Base-by-base conservation (phyloP, 2,113 vertebrate species). In the Poeciliopsis prolifica region DNA sequence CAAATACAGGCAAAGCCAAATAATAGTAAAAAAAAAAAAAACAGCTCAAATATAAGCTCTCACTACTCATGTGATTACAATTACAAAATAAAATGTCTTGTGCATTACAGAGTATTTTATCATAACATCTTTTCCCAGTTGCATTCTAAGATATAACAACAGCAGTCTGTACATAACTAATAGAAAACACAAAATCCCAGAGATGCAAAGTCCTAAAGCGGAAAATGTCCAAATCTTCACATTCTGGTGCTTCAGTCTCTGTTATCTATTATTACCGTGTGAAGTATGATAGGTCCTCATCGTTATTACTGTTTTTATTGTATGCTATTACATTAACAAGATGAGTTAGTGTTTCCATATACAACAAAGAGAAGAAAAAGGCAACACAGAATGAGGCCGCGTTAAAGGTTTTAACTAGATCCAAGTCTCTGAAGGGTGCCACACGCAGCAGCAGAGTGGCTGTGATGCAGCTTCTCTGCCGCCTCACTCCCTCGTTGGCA, bases 41-140 rank as follows among this genome's bases (percentile, higher is more conserved):
- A 1, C 35, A 37, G 87, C 80, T 89, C 70, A 87, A 89, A 88
- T 81, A 88, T 91, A 91, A 89, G 70, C 89, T 4, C 65, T 85
- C 81, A 87, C 88, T 88, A 91, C 61, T 80, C 74, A 61, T 87
- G 79, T 93, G 80, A 86, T 87, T 87, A 84, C 84, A 91, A 84
- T 81, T 77, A 88, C 83, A 91, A 89, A 89, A 90, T 85, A 91
- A 93, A 93, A 94, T 91, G 88, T 91, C 75, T 92, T 94, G 94
- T 93, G 91, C 90, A 93, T 92, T 87, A 91, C 86, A 92, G 81
- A 90, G 84, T 83, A 86, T 86, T 92, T 94, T 88, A 79, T 80
- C 83, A 84, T 91, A 80, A 85, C 65, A 88, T 67, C 73, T 85
- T 86, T 93, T 24, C 86, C 81, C 88, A 83, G 73, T 81, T 86